A percentile compares a stretch with the other conserved stretches of the same genome.
phyloP scores from a whole-genome alignment of 2,888 invertebrate genomes.

The Chaitophorus viminalis region DNA sequence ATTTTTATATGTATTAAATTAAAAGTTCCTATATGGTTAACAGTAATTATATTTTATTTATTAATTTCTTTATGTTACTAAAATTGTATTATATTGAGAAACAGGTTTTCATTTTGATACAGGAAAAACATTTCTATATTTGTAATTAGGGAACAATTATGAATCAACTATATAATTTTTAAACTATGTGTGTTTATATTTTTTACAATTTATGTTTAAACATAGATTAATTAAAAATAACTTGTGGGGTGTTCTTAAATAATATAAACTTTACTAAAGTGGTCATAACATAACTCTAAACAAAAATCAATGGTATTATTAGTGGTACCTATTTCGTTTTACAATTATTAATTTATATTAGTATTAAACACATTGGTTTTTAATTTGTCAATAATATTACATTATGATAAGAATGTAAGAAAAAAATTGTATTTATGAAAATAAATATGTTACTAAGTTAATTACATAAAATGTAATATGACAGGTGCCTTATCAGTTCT shows the following conservation, averaged over 20 bases:
- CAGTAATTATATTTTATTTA: slow-evolving; percentile 9
- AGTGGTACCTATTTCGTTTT: neutral
- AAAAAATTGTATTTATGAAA: neutral
- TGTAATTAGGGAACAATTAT: neutral
- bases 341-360: neutral
- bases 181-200: neutral
- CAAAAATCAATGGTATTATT: neutral
- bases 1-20: slow-evolving; percentile 20
- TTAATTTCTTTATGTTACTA: slow-evolving; percentile 27
- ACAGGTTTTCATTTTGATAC: neutral
- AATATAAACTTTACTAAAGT: no score
- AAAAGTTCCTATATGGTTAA: slow-evolving; percentile 56
- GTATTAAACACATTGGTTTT: neutral
- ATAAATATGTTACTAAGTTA: neutral
- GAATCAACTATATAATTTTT: no score
- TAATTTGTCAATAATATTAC: neutral
- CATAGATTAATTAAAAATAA: no score
- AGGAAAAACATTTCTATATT: neutral
- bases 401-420: neutral
- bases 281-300: no score
- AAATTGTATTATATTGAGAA: neutral
- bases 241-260: no score
- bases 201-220: no score
- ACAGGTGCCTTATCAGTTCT: slow-evolving; percentile 18
- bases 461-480: neutral